Evolutionary conservation across 1,140 invertebrate species (phyloP), one percentile per base, ranked within the genome.

Genomic region (Pogonognathellus flavescens): DNA sequence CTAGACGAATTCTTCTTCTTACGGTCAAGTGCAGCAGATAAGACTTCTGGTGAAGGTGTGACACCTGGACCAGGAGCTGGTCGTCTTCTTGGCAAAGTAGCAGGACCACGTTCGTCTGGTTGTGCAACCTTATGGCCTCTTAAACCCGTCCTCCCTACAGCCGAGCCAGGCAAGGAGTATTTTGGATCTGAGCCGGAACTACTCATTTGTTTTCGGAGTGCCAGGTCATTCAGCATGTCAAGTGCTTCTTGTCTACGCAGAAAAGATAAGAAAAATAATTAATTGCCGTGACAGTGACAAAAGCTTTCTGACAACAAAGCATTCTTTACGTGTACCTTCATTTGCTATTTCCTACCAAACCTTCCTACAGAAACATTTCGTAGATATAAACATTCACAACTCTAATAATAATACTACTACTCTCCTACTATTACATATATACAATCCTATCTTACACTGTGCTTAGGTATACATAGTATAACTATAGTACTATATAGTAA

Each of bases 141-240:
- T 89, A 80, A 88, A 87, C 76, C 89, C 84, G 14, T 88, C 76
- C 76, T 88, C 49, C 85, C 90, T 81, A 80, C 89, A 87, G 93
- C 92, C 5, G 94, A 93, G 0, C 94, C 93, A 83, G 94, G 18
- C 72, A 82, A 16, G 16, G 85, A 87, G 83, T 82, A 59, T 50
- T 84, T 81, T 57, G 88, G 87, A 66, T 76, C 87, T 22, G 84
- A 70, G 80, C 87, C 85, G n/a, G 87, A 88, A 76, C 86, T 85
- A 83, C 89, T 88, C 86, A 86, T 87, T 87, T 89, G 92, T 88
- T 95, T 94, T 53, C 94, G 92, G 11, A 94, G 93, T 8, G 95
- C 95, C 86, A 96, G 91, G 90, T 96, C 95, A 90, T 94, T 95
- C 11, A 96, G 90, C 94, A 96, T 95, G 84, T 95, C 95, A 76